These are phyloP conservation scores for Ecliptopera silaceata DNA, from an alignment of 2,888 invertebrate species.

Conservation along the genomic window DNA sequence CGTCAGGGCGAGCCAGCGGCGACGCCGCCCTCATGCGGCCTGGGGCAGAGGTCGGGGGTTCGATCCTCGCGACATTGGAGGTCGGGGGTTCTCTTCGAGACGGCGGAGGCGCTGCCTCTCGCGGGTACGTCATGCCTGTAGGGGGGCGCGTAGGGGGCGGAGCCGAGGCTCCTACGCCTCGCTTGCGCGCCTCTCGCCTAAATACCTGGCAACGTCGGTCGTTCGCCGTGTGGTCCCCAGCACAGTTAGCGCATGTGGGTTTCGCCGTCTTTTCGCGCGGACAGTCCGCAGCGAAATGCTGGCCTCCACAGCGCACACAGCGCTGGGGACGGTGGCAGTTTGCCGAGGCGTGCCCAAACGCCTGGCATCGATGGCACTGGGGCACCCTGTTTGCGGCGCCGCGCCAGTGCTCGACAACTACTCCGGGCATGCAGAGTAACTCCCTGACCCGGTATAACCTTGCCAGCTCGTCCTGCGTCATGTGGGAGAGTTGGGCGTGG, in stretches of 20 bases:
- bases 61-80: too few relatives aligned
- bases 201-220: constrained; percentile 2
- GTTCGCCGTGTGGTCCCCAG: constrained; percentile 20
- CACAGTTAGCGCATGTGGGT: constrained; percentile 30
- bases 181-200: constrained; percentile 9
- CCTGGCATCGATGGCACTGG: too few relatives aligned
- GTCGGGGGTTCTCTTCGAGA: too few relatives aligned
- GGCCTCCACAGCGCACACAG: too few relatives aligned
- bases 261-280: too few relatives aligned
- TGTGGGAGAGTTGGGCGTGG: not conserved
- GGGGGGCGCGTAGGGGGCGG: not conserved
- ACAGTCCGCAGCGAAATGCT: too few relatives aligned
- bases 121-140: not conserved
- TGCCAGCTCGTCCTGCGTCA: not conserved
- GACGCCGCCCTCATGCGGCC: too few relatives aligned
- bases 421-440: constrained; percentile 5
- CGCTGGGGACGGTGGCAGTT: too few relatives aligned
- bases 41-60: too few relatives aligned
- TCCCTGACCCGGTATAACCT: not conserved
- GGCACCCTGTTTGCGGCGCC: not conserved
- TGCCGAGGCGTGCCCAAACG: too few relatives aligned
- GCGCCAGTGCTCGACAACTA: not conserved
- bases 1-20: too few relatives aligned
- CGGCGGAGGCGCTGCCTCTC: too few relatives aligned
- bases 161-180: not conserved